A percentile compares a stretch with the other conserved stretches of the same genome.
These are phyloP conservation scores for Ichneumoninae sp. DNA, from an alignment of 2,888 invertebrate species.

Conservation along the genomic window DNA sequence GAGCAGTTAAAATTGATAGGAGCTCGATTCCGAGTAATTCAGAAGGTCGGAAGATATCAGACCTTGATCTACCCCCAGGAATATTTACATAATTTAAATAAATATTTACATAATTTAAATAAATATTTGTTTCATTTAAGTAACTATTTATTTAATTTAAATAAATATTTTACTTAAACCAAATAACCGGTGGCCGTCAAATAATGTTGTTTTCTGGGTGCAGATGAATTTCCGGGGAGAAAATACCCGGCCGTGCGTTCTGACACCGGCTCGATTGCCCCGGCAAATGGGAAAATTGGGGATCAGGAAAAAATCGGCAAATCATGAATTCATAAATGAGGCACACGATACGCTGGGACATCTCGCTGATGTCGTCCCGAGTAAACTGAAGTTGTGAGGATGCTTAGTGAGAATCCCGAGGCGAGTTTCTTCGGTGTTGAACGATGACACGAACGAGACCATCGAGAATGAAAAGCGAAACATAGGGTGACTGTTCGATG, in stretches of 20 bases:
- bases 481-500: constrained; percentile 18
- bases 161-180: too few relatives aligned
- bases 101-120: too few relatives aligned
- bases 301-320: neutral
- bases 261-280: neutral
- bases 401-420: neutral
- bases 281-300: neutral
- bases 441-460: neutral
- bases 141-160: too few relatives aligned
- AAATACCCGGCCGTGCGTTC: neutral
- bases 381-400: neutral
- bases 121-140: too few relatives aligned
- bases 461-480: constrained; percentile 1
- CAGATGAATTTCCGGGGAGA: neutral
- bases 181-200: too few relatives aligned
- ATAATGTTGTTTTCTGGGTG: too few relatives aligned
- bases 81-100: too few relatives aligned
- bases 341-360: neutral
- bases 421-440: neutral
- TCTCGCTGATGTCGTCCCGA: neutral
- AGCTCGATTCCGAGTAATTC: too few relatives aligned
- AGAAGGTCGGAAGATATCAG: too few relatives aligned
- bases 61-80: too few relatives aligned
- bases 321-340: neutral
- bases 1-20: too few relatives aligned